Evolutionary conservation across 1,140 invertebrate species (phyloP).

Genomic region (Drosophila miranda): DNA sequence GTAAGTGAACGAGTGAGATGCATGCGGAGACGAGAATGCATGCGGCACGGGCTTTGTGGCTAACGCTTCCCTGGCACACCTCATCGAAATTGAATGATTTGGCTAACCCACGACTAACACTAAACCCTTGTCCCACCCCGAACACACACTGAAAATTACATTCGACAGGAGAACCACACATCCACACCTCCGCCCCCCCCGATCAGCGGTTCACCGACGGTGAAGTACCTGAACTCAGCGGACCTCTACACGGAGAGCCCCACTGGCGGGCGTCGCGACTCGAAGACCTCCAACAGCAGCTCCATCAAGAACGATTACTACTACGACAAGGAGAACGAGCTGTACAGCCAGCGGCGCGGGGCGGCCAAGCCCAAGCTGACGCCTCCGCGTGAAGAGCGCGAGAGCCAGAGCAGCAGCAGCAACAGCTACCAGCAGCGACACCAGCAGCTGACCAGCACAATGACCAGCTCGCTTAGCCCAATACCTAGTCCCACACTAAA

Average conservation of each 20-base stretch:
- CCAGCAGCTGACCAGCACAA: constrained; percentile 50
- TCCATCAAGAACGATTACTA: constrained; percentile 80
- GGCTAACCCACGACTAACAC: constrained; percentile 52
- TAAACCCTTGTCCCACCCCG: constrained; percentile 22
- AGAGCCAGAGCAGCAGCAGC: constrained; percentile 53
- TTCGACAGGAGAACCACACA: constrained; percentile 74
- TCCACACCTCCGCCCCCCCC: constrained; percentile 57
- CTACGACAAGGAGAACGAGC: constrained; percentile 82
- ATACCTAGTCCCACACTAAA: constrained; percentile 81
- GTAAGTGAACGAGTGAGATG: constrained; percentile 45
- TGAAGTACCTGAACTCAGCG: constrained; percentile 73
- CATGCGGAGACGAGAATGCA: constrained; percentile 11
- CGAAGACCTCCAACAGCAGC: constrained; percentile 70
- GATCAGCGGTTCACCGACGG: constrained; percentile 53
- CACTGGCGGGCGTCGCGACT: constrained; percentile 60
- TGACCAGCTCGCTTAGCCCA: constrained; percentile 69
- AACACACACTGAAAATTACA: constrained; percentile 65
- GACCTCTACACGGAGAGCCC: constrained; percentile 72
- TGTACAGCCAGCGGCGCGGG: constrained; percentile 60
- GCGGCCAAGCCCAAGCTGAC: constrained; percentile 66
- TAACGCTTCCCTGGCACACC: constrained; percentile 45
- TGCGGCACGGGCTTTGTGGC: constrained; percentile 37
- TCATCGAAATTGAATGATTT: constrained; percentile 71
- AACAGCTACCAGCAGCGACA: constrained; percentile 33
- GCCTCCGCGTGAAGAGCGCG: constrained; percentile 75